Evolutionary conservation across 2,888 invertebrate genomes (phyloP).

Genomic region (Andrena trimmerana): DNA sequence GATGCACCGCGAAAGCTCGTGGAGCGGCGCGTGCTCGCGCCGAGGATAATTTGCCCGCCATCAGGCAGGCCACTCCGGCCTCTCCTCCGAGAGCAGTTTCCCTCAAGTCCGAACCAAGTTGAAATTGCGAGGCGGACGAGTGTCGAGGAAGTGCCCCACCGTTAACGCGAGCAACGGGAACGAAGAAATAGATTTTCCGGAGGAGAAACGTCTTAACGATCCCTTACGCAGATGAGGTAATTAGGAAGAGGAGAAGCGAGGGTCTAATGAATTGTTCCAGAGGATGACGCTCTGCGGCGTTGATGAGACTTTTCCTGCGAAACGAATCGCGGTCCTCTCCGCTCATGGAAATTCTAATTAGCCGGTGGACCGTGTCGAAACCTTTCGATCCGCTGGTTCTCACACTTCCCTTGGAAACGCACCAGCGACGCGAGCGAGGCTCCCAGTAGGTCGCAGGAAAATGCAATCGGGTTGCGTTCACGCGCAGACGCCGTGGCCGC

Average conservation of each 20-base stretch:
- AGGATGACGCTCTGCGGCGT: neutral
- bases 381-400: conserved; percentile 64
- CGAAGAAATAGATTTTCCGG: neutral
- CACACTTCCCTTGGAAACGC: conserved; percentile 53
- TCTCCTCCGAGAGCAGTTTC: neutral
- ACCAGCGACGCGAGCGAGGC: conserved; percentile 43
- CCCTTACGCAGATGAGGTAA: neutral
- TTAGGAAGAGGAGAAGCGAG: neutral
- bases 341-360: conserved; percentile 63
- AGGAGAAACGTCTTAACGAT: conserved; percentile 6
- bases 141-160: neutral
- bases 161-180: conserved; percentile 4
- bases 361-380: conserved; percentile 63
- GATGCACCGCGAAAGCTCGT: conserved; percentile 54
- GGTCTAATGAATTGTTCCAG: neutral
- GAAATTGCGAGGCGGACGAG: neutral
- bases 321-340: conserved; percentile 2
- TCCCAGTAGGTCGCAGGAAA: conserved; percentile 57
- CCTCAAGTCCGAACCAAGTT: neutral
- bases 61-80: neutral
- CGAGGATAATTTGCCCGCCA: conserved; percentile 11
- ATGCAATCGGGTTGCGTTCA: conserved; percentile 35
- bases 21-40: conserved; percentile 30
- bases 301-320: conserved; percentile 11
- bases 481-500: conserved; percentile 5